Conservation (phyloP, 2,888 invertebrate genomes). For the Danaus chrysippus region DNA sequence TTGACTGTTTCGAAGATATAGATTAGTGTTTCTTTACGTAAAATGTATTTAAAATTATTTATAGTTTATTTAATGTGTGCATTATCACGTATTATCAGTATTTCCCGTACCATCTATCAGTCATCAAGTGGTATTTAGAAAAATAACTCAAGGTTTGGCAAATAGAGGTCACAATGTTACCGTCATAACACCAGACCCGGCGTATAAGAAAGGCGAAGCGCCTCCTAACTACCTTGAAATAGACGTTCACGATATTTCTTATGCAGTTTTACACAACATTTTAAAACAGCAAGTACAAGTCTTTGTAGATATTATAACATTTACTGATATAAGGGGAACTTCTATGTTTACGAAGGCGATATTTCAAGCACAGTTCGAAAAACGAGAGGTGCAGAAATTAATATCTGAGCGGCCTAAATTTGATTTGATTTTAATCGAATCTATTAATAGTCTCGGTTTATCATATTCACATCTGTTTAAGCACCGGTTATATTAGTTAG, state of each 20-base stretch:
- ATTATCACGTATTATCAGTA: slow-evolving; percentile 39
- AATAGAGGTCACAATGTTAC: slow-evolving; percentile 65
- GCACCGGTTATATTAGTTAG: slow-evolving; percentile 46
- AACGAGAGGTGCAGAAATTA: slow-evolving; percentile 36
- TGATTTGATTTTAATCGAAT: slow-evolving; percentile 48
- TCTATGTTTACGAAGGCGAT: neutral
- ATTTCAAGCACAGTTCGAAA: slow-evolving; percentile 35
- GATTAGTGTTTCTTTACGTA: neutral
- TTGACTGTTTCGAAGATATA: too few species aligned
- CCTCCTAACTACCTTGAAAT: slow-evolving; percentile 59
- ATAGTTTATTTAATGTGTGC: neutral
- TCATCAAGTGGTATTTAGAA: slow-evolving; percentile 63
- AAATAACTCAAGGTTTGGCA: slow-evolving; percentile 55
- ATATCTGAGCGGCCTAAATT: slow-evolving; percentile 36
- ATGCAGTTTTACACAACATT: slow-evolving; percentile 19
- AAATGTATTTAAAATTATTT: slow-evolving; percentile 1
- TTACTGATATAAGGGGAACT: slow-evolving; percentile 19
- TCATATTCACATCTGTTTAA: slow-evolving; percentile 41
- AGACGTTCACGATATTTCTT: slow-evolving; percentile 45
- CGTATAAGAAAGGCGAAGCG: slow-evolving; percentile 40
- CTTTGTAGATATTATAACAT: slow-evolving; percentile 7
- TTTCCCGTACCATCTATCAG: slow-evolving; percentile 62
- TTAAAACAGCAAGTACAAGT: neutral
- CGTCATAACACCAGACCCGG: slow-evolving; percentile 60
- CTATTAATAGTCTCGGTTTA: slow-evolving; percentile 31